These are phyloP conservation scores for Stigmatopora nigra DNA, from an alignment of 2,113 vertebrate genomes.

Conservation along the genomic window DNA sequence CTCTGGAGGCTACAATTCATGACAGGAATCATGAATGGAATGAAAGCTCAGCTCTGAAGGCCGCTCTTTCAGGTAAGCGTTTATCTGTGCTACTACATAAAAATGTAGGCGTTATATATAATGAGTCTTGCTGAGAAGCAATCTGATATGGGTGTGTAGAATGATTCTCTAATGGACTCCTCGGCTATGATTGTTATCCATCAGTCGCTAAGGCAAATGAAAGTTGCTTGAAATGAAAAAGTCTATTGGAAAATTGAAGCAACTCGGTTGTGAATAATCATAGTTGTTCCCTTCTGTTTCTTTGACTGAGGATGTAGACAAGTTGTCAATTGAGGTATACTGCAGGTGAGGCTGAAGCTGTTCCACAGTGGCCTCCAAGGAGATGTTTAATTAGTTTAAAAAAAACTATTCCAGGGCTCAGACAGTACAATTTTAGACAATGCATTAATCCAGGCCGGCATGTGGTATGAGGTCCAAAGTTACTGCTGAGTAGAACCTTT, in stretches of 20 bases:
- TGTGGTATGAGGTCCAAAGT: constrained; percentile 37
- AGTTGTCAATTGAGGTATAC: constrained; percentile 44
- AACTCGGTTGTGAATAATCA: constrained; percentile 9
- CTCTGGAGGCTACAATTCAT: constrained; percentile 9
- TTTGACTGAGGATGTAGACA: constrained; percentile 13
- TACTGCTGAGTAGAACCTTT: constrained; percentile 34
- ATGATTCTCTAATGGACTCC: constrained; percentile 23
- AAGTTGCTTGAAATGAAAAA: constrained; percentile 25
- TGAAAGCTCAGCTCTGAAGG: constrained; percentile 9
- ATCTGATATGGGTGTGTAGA: constrained; percentile 8
- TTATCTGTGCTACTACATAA: constrained; percentile 13
- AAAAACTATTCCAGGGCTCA: background rate
- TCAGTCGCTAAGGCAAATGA: constrained; percentile 37
- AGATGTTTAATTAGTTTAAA: background rate
- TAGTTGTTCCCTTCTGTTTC: constrained; percentile 10
- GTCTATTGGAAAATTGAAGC: constrained; percentile 20
- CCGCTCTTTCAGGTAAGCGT: constrained; percentile 2
- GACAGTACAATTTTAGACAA: constrained; percentile 14
- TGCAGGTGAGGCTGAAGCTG: constrained; percentile 11
- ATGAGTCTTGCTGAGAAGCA: constrained; percentile 6
- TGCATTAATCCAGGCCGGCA: constrained; percentile 15
- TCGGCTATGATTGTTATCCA: constrained; percentile 27
- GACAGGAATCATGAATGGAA: constrained; percentile 2
- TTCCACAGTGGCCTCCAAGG: constrained; percentile 1
- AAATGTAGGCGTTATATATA: background rate